Percentiles rank a stretch among this genome's conserved stretches.
Conservation (phyloP, 2,113 vertebrate species). For the Gallinago media region DNA sequence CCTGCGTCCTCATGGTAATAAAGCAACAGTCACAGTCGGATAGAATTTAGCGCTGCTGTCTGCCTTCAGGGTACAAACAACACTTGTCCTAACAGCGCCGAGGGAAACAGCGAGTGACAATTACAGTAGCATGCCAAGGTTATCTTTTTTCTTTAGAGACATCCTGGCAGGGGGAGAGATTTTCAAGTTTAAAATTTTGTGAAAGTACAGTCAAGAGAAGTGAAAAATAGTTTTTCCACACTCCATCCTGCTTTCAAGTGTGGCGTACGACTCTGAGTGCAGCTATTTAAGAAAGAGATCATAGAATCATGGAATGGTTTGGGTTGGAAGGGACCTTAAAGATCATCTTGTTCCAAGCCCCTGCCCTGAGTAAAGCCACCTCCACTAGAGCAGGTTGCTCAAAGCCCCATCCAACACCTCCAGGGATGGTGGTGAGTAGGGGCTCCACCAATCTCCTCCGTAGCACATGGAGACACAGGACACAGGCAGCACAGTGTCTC, state of each 20-base stretch:
- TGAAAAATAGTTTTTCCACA: not conserved
- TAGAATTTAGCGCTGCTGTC: conserved; percentile 41
- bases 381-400: too few relatives aligned
- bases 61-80: conserved; percentile 37
- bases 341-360: too few relatives aligned
- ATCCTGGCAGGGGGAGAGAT: not conserved
- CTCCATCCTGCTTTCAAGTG: fast-evolving
- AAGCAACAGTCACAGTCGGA: conserved; percentile 38
- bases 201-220: not conserved
- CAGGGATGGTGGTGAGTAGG: not conserved
- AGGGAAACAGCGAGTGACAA: conserved; percentile 11
- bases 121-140: conserved; percentile 42
- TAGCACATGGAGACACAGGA: fast-evolving
- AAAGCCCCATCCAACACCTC: too few relatives aligned
- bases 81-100: conserved; percentile 14
- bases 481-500: fast-evolving
- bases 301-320: too few relatives aligned
- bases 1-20: not conserved
- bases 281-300: not conserved
- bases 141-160: not conserved
- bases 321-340: too few relatives aligned
- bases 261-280: fast-evolving
- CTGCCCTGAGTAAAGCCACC: too few relatives aligned
- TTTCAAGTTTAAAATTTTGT: not conserved
- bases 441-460: not conserved